Evolutionary conservation across 1,140 invertebrate genomes (phyloP), one percentile per base, ranked within the genome.

Genomic region (Brachionus sp.): DNA sequence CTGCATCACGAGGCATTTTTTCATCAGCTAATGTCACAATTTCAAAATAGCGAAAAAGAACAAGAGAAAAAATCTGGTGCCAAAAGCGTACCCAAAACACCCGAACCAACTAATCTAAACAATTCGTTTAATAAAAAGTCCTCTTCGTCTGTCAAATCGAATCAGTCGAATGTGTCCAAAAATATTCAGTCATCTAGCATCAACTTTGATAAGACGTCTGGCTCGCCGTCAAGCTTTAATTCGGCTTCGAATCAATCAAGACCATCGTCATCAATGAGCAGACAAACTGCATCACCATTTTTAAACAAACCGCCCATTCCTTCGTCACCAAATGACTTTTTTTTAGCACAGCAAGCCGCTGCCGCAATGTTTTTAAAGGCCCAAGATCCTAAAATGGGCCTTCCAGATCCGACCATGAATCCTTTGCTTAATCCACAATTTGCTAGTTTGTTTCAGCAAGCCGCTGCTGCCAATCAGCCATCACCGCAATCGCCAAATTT

Each of bases 1-100:
- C 37, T 80, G 29, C 77, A 39, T 13, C 57, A 62, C 29, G 77
- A 80, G 6, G 46, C 77, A 3, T 80, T 80, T 62, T 62, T 80
- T 5, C 13, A 80, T 29, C 77, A 77, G 9, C 16, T 80, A 19
- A 62, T 80, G 50, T 75, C 70, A 3, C 70, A 75, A 75, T 46
- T 75, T 75, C 70, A 75, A 23, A 13, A 25, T 5, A 46, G 13
- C 4, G 39, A 75, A 46, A 75, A 75, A 29, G 70, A 75, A 46
- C 70, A 75, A 29, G 19, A 46, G 7, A 75, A 75, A 46, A 75
- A 25, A 3, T 3, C n/a, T 10, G 37, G 68, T n/a, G 19, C 33
- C 68, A 16, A 73, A 73, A 33, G 25, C 9, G 12, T 13, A 25
- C 39, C 70, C 0, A 57, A 57, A 25, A 57, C 50, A 19, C 50